A percentile compares a stretch with the other conserved stretches of the same genome.
Conservation (phyloP, 2,797 vertebrate genomes). For the Neosilurus mollespiculum region DNA sequence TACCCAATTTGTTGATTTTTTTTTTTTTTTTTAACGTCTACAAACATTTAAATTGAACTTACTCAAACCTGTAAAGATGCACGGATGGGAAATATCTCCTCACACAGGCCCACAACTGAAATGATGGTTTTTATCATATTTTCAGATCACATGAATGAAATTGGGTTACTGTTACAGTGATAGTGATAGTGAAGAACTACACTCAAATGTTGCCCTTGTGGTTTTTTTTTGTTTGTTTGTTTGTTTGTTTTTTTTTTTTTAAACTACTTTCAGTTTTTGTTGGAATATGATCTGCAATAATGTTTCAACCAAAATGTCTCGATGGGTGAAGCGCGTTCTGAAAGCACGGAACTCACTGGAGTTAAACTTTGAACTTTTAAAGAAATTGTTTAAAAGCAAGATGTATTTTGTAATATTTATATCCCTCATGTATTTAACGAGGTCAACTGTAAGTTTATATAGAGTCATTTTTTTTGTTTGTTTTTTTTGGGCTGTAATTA, state of each 20-base stretch:
- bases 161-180: constrained; percentile 8
- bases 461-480: constrained; percentile 67
- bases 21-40: constrained; percentile 26
- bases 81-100: background rate
- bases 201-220: background rate
- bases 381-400: constrained; percentile 53
- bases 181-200: constrained; percentile 6
- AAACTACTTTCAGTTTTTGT: constrained; percentile 20
- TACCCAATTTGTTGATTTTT: constrained; percentile 27
- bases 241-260: background rate
- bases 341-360: constrained; percentile 59
- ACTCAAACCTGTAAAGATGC: background rate
- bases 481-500: constrained; percentile 66
- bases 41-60: constrained; percentile 35
- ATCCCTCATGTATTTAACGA: constrained; percentile 70
- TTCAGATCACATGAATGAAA: constrained; percentile 17
- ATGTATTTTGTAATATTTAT: constrained; percentile 78
- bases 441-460: constrained; percentile 71
- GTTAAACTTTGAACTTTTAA: constrained; percentile 60
- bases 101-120: background rate
- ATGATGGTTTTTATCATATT: background rate
- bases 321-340: constrained; percentile 60
- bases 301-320: constrained; percentile 62
- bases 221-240: background rate
- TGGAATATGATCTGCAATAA: constrained; percentile 55